Base-by-base conservation (phyloP, 2,888 invertebrate genomes). In the Pomacea canaliculata region DNA sequence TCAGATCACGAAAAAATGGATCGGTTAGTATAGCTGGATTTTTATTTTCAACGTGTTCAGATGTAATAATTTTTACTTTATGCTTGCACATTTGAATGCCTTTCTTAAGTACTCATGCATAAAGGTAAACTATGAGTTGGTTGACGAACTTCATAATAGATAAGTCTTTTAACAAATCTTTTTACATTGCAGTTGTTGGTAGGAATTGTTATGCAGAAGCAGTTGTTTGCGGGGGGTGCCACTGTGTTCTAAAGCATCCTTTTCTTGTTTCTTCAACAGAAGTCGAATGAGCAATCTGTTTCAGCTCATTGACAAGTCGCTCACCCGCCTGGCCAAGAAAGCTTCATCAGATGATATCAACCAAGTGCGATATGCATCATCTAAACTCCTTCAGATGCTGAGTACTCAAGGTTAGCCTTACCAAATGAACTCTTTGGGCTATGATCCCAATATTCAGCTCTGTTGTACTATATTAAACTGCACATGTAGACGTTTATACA, bases 321-420 rank as follows among this genome's bases (percentile, higher is more conserved):
- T 84, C 49, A 82, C 83, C 51, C 85, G 85, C 10, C 46, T 69
- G 51, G n/a, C 27, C 9, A 78, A 76, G 70, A 78, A 78, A 51
- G n/a, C 70, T 27, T 76, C 81, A 10, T 48, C 78, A n/a, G 90
- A 90, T 12, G 90, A 89, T 60, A 76, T 89, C 23, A 87, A 87
- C 66, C 89, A 89, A 74, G 83, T 86, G 9, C 81, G 87, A 75
- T 88, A 88, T 81, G 81, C 86, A 49, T 85, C 88, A 19, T 83
- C 86, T 69, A 88, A 88, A 77, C 83, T 90, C n/a, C 83, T 83
- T 69, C 84, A 87, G 79, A 82, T 86, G 65, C 80, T 89, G 66
- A 79, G 80, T 56, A 81, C 86, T n/a, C 85, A 87, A 79, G 89
- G 89, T 89, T 78, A 71, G 76, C 60, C 49, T n/a, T 48, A 71